Conservation (phyloP, 2,797 vertebrate species). For the Anguilla obscura region DNA sequence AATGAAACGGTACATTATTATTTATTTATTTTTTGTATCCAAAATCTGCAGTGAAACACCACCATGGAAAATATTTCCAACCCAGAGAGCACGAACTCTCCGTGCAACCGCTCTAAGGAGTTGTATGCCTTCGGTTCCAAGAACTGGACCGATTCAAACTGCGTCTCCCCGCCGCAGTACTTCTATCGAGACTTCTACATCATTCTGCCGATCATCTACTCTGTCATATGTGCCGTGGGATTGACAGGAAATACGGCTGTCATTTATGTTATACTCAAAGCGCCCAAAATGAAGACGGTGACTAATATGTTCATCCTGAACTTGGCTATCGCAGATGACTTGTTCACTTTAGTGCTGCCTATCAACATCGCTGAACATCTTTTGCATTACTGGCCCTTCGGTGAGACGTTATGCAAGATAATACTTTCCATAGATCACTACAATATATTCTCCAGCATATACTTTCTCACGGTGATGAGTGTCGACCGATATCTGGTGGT, state of each 20-base stretch:
- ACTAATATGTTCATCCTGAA: conserved; percentile 89
- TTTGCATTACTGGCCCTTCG: conserved; percentile 83
- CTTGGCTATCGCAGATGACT: conserved; percentile 78
- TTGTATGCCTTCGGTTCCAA: conserved; percentile 8
- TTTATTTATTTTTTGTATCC: conserved; percentile 8
- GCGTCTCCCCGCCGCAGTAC: conserved; percentile 50
- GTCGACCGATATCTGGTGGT: conserved; percentile 83
- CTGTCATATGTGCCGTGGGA: conserved; percentile 79
- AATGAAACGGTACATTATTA: background rate
- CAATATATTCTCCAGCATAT: conserved; percentile 88
- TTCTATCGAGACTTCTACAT: conserved; percentile 72
- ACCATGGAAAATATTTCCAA: conserved; percentile 30
- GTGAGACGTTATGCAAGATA: conserved; percentile 81
- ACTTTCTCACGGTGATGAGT: conserved; percentile 86
- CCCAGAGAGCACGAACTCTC: background rate
- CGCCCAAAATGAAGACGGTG: conserved; percentile 86
- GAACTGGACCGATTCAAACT: conserved; percentile 48
- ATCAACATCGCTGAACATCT: conserved; percentile 82
- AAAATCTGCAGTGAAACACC: conserved; percentile 20
- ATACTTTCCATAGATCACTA: conserved; percentile 84
- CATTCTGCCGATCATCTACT: conserved; percentile 79
- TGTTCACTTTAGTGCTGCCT: conserved; percentile 81
- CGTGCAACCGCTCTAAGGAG: conserved; percentile 29
- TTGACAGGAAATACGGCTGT: conserved; percentile 81
- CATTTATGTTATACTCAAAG: conserved; percentile 84